These are phyloP conservation scores for Cantharis flavilabris DNA, from an alignment of 2,888 invertebrate genomes.

Conservation along the genomic window DNA sequence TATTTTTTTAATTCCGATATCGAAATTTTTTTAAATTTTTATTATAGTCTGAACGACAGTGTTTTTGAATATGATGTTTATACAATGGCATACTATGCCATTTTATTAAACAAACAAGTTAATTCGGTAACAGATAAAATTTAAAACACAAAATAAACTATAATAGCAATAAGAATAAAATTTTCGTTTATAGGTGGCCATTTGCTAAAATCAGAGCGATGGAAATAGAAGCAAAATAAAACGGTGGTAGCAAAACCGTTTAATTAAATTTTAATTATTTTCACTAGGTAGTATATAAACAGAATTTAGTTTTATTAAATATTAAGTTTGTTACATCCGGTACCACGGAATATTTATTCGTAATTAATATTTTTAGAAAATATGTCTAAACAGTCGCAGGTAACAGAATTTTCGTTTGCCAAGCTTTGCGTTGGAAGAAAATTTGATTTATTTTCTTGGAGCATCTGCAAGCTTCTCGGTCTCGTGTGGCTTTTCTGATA, in stretches of 20 bases:
- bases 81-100: too few species aligned
- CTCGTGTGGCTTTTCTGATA: neutral
- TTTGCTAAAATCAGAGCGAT: neutral
- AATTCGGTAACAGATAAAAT: neutral
- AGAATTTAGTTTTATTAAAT: neutral
- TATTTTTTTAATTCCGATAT: too few species aligned
- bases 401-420: neutral
- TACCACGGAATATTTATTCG: neutral
- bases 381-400: neutral
- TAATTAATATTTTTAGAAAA: neutral
- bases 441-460: neutral
- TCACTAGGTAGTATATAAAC: conserved; percentile 5
- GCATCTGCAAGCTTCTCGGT: neutral
- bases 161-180: neutral
- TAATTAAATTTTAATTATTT: conserved; percentile 10
- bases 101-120: neutral
- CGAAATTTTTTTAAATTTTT: too few species aligned
- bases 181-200: neutral
- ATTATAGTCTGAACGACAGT: too few species aligned
- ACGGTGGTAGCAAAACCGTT: conserved; percentile 7
- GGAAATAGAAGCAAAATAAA: neutral
- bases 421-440: neutral
- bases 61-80: too few species aligned
- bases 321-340: neutral
- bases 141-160: neutral